Base-by-base conservation (phyloP, 2,797 vertebrate species). In the Rhadinocentrus ornatus region DNA sequence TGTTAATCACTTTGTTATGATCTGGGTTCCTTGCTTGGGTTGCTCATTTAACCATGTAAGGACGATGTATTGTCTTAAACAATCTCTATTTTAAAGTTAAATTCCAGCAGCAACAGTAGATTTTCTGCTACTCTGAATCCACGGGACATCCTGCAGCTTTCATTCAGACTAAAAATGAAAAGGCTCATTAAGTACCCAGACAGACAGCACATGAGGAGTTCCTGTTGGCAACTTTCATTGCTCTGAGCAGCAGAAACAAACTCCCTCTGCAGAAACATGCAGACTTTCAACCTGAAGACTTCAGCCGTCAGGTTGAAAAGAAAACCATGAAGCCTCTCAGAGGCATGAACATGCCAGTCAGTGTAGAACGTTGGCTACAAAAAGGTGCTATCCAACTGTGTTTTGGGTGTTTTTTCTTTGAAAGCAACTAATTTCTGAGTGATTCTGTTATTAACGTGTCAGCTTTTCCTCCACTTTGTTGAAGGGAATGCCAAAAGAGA, bases 301-400 rank as follows among this genome's bases (percentile, higher is more conserved):
- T 70, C 31, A 35, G 37, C 29, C 20, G 29, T 18, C 22, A 20
- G 26, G 12, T 31, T 6, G 32, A 62, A 55, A 31, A n/a, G n/a
- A 62, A 53, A 24, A 27, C n/a, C 35, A 11, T 1, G 39, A 63
- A 62, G 13, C 56, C 67, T 79, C 67, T 77, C 73, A 31, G 60
- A 59, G 64, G 69, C 41, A 69, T 65, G 68, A 85, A 78, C 78
- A 74, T 41, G 82, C 77, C 85, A 80, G 58, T 86, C 81, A 82
- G 72, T 26, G 71, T 83, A 50, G 55, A 62, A 59, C 57, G 58
- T 77, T 62, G 69, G 11, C 20, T 0, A 11, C 32, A 18, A 46
- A 63, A 53, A 34, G 18, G 12, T 61, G 62, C 76, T 72, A 81
- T 79, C 78, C 64, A 6, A 22, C 56, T 48, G 66, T 71, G 73